phyloP scores from a whole-genome alignment of 2,888 invertebrate genomes.

The Lamellibrachia satsuma region DNA sequence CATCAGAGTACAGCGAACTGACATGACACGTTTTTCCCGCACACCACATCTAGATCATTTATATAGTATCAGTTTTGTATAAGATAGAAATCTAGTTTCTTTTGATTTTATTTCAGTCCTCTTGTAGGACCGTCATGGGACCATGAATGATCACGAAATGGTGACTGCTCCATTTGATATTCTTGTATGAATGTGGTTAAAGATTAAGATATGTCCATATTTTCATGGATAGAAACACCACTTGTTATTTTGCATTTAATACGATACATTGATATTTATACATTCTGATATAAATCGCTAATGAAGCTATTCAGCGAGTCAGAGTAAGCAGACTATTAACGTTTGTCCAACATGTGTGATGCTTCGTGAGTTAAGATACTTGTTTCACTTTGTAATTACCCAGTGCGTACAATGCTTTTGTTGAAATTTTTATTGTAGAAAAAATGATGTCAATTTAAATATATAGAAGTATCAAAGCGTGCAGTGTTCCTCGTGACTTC shows the following conservation, averaged over 20 bases:
- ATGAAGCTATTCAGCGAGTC: neutral
- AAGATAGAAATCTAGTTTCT: neutral
- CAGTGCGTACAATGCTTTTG: conserved; percentile 9
- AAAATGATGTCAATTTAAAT: neutral
- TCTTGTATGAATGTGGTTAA: neutral
- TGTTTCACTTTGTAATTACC: neutral
- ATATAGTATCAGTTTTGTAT: neutral
- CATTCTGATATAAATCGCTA: neutral
- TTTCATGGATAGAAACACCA: conserved; percentile 1
- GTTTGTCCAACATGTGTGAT: neutral
- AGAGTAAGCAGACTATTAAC: neutral
- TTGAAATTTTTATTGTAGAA: neutral
- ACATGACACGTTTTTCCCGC: conserved; percentile 58
- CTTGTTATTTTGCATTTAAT: neutral
- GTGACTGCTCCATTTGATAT: neutral
- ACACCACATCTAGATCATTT: neutral
- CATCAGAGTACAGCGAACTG: conserved; percentile 68
- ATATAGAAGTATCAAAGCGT: neutral
- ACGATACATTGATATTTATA: neutral
- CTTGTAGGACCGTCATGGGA: neutral
- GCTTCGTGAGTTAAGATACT: neutral
- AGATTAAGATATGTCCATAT: neutral
- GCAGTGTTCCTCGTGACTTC: neutral
- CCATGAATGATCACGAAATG: neutral
- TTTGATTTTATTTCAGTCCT: neutral